Evolutionary conservation across 2,113 vertebrate species (phyloP).

Genomic region (Heterotilapia buettikoferi): DNA sequence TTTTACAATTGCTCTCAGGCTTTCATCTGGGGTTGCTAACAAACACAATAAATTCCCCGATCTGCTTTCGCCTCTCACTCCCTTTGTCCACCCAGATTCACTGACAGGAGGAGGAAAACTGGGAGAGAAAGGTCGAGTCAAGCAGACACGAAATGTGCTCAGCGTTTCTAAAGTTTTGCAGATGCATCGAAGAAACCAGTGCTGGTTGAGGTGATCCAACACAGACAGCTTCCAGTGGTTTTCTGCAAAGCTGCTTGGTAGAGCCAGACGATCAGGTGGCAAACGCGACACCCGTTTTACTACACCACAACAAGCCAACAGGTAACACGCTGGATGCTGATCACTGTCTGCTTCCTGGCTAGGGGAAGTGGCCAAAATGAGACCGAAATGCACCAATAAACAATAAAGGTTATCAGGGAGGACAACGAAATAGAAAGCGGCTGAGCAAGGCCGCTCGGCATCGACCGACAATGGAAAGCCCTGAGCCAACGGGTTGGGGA

Average conservation of each 20-base stretch:
- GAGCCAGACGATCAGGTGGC: constrained; percentile 40
- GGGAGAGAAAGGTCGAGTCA: neutral
- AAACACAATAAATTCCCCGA: constrained; percentile 73
- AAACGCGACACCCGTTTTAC: constrained; percentile 39
- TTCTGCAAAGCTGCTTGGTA: neutral
- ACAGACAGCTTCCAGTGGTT: neutral
- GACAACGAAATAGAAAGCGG: constrained; percentile 55
- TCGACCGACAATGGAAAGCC: constrained; percentile 68
- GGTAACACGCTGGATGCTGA: constrained; percentile 8
- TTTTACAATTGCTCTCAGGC: constrained; percentile 72
- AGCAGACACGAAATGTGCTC: neutral
- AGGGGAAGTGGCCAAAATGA: constrained; percentile 10
- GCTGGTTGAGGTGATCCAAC: neutral
- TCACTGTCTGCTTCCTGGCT: constrained; percentile 43
- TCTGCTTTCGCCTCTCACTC: constrained; percentile 59
- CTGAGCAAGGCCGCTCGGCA: constrained; percentile 42
- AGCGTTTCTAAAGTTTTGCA: neutral
- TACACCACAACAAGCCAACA: neutral
- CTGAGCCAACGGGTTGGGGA: constrained; percentile 69
- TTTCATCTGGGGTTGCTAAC: constrained; percentile 75
- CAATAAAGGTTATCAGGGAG: constrained; percentile 41
- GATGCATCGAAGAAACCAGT: neutral
- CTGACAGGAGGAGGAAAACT: neutral
- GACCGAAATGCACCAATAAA: constrained; percentile 52
- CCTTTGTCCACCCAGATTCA: constrained; percentile 4